Evolutionary conservation across 2,888 invertebrate genomes (phyloP).

Genomic region (Petrolisthes cinctipes): DNA sequence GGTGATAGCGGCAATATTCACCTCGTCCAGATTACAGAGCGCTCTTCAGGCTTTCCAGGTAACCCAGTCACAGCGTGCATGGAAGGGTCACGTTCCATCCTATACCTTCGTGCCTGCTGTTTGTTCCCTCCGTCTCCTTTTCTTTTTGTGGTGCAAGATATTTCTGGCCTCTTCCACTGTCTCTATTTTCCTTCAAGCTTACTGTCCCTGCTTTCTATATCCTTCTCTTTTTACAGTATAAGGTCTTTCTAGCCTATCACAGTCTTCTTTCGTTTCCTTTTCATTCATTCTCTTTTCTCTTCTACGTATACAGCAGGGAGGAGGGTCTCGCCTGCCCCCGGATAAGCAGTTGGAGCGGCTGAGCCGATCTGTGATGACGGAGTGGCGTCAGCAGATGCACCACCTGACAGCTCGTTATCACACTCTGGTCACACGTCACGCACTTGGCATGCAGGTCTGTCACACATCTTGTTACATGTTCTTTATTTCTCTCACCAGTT

Average conservation of each 20-base stretch:
- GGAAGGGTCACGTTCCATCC: too few species aligned
- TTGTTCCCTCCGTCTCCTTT: too few species aligned
- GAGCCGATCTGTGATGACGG: slow-evolving; percentile 23
- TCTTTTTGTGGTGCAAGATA: too few species aligned
- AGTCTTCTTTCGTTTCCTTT: background rate
- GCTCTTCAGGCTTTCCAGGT: slow-evolving; percentile 49
- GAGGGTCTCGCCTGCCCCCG: slow-evolving; percentile 3
- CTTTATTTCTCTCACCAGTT: too few species aligned
- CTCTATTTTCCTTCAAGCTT: too few species aligned
- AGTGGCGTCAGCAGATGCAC: slow-evolving; percentile 39
- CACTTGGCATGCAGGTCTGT: slow-evolving; percentile 40
- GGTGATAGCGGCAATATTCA: slow-evolving; percentile 45
- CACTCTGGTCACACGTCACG: slow-evolving; percentile 34
- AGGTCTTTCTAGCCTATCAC: too few species aligned
- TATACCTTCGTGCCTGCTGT: too few species aligned
- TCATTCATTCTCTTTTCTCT: background rate
- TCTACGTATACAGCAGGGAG: slow-evolving; percentile 4
- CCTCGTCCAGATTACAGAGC: slow-evolving; percentile 49
- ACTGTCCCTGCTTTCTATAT: too few species aligned
- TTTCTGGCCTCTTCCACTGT: too few species aligned
- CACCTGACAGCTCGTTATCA: slow-evolving; percentile 41
- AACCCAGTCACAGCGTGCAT: background rate
- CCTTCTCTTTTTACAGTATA: too few species aligned
- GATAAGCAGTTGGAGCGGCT: slow-evolving; percentile 25
- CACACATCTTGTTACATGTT: too few species aligned